phyloP scores from a whole-genome alignment of 2,888 invertebrate species.

The Tetragnatha montana region DNA sequence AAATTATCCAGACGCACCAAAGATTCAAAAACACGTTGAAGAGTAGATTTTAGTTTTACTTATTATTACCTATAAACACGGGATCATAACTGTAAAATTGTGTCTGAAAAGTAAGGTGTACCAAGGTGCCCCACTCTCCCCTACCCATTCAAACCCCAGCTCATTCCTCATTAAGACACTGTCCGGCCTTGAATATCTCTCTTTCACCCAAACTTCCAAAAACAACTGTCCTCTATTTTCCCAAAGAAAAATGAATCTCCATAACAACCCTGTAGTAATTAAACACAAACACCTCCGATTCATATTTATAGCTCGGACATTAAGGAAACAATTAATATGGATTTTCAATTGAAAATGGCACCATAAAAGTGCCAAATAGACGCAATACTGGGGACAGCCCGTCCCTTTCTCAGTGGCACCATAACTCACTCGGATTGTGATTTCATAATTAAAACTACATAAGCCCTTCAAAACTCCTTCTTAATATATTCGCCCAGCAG shows the following conservation, averaged over 20 bases:
- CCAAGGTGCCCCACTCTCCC: too few relatives aligned
- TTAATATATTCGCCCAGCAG: conserved; percentile 17
- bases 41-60: too few relatives aligned
- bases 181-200: too few relatives aligned
- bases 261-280: conserved; percentile 7
- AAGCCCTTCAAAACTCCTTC: conserved; percentile 25
- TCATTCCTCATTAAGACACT: too few relatives aligned
- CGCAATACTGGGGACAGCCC: background rate
- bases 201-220: background rate
- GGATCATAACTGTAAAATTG: too few relatives aligned
- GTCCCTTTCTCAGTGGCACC: conserved; percentile 3
- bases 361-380: conserved; percentile 23
- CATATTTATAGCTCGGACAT: conserved; percentile 41
- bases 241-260: background rate
- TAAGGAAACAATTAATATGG: conserved; percentile 57
- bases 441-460: conserved; percentile 47
- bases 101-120: too few relatives aligned
- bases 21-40: too few relatives aligned
- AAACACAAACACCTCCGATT: conserved; percentile 42
- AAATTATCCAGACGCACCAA: too few relatives aligned
- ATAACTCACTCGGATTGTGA: conserved; percentile 40
- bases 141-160: too few relatives aligned
- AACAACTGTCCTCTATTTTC: background rate
- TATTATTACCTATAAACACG: too few relatives aligned
- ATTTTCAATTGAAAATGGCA: conserved; percentile 49